Base-by-base conservation (phyloP, 2,113 vertebrate genomes). In the Corydoras maculifer region DNA sequence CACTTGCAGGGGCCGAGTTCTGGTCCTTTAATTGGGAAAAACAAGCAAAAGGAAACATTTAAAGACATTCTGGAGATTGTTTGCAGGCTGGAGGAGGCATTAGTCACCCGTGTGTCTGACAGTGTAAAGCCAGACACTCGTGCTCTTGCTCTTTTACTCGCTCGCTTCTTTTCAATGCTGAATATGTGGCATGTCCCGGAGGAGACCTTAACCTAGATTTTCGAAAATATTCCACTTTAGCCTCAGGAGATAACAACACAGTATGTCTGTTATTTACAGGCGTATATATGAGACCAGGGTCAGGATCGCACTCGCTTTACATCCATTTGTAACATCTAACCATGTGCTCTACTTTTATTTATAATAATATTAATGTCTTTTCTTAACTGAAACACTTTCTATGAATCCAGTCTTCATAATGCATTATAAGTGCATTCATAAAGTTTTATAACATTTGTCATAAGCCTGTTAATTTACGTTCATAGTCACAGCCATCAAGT, bases 191-290 rank as follows among this genome's bases (percentile, higher is more conserved):
- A 65, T 75, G 75, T 81, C 77, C 79, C 79, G 48, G 72, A 80
- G 79, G 81, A 74, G 51, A 73, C 70, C 65, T 78, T 81, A 83
- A 70, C 81, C 79, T 78, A 83, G 75, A 83, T 83, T 73, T 81
- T 55, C 57, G 35, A 67, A 78, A 78, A 80, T 79, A 72, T 65
- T 66, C 60, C 49, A 64, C 51, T 64, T 51, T 63, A 5, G 66
- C 74, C 72, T 72, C 62, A n/a, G 55, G 70, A 75, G 77, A 68
- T 62, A 59, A 62, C 59, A 57, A 55, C 18, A 62, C 70, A 65
- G 49, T 64, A 68, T 74, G 65, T 51, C 51, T 62, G 78, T 77
- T 69, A 75, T 18, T 30, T 78, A 35, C 51, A 69, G 70, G 62
- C 65, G 49, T 69, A 63, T 9, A 15, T 55, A 3, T 31, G 55